A percentile compares a stretch with the other conserved stretches of the same genome.
These are phyloP conservation scores for Heliconius erato DNA, from an alignment of 2,888 invertebrate species.

Conservation along the genomic window DNA sequence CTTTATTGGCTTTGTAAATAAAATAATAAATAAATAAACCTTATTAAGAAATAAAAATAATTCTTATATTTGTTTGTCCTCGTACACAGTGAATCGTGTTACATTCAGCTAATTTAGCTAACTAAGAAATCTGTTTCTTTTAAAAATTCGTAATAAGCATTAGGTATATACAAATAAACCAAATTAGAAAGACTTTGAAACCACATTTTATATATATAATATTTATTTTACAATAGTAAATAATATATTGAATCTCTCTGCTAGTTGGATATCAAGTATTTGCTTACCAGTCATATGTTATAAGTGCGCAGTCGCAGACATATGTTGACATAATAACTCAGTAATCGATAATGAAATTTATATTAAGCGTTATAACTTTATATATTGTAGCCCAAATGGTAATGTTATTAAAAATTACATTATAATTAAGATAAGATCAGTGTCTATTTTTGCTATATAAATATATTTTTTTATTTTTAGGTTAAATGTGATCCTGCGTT, in stretches of 20 bases:
- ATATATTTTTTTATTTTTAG: constrained; percentile 32
- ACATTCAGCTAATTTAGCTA: not conserved
- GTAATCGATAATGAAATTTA: constrained; percentile 31
- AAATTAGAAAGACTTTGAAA: not conserved
- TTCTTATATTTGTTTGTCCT: not conserved
- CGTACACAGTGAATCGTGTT: not conserved
- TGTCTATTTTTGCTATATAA: not conserved
- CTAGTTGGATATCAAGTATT: not conserved
- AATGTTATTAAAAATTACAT: not conserved
- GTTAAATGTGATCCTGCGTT: constrained; percentile 17
- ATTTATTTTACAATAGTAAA: not conserved
- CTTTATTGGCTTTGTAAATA: too few species aligned
- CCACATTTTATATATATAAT: not conserved
- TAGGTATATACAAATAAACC: not conserved
- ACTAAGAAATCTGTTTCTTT: not conserved
- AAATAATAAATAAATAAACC: not conserved
- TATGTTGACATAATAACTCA: constrained; percentile 13
- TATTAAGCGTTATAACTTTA: constrained; percentile 23
- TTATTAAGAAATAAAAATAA: not conserved
- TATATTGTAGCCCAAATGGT: constrained; percentile 8
- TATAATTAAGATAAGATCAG: not conserved
- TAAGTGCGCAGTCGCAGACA: constrained; percentile 26
- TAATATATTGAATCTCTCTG: not conserved
- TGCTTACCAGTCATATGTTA: constrained; percentile 29
- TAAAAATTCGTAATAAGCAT: not conserved